A percentile compares a stretch with the other conserved stretches of the same genome.
Evolutionary conservation across 2,797 vertebrate species (phyloP).

Genomic region (Macrochelys suwanniensis): DNA sequence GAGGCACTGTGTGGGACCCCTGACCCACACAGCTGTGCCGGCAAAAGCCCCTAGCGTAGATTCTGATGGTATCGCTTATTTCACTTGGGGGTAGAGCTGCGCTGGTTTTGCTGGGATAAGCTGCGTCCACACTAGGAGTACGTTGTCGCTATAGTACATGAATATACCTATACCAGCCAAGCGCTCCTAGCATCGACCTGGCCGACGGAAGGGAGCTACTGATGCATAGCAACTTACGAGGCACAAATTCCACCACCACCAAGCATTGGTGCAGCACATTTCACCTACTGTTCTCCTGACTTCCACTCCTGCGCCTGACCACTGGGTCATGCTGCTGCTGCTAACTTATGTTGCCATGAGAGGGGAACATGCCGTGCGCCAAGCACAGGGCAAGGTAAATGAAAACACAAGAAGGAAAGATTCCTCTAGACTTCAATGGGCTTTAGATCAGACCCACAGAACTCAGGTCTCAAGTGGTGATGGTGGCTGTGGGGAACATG

Average conservation of each 20-base stretch:
- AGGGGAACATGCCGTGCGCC: accelerated
- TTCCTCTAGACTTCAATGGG: accelerated
- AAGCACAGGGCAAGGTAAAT: accelerated
- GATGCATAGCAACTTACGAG: background rate
- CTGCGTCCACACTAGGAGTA: background rate
- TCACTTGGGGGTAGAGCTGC: background rate
- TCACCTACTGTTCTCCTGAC: background rate
- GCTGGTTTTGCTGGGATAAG: background rate
- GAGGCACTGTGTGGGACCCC: background rate
- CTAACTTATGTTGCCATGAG: background rate
- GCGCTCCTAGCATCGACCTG: background rate
- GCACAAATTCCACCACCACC: background rate
- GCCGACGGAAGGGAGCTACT: background rate
- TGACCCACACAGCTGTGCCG: background rate
- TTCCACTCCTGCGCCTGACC: background rate
- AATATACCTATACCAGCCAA: background rate
- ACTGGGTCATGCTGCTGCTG: background rate
- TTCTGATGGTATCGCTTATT: background rate
- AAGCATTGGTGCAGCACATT: background rate
- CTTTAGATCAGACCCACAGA: accelerated
- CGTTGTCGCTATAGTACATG: background rate
- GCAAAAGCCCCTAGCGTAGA: background rate
- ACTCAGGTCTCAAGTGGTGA: background rate
- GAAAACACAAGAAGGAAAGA: background rate
- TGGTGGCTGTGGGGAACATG: accelerated